Evolutionary conservation across 2,797 vertebrate genomes (phyloP).

Genomic region (Melanogrammus aeglefinus): DNA sequence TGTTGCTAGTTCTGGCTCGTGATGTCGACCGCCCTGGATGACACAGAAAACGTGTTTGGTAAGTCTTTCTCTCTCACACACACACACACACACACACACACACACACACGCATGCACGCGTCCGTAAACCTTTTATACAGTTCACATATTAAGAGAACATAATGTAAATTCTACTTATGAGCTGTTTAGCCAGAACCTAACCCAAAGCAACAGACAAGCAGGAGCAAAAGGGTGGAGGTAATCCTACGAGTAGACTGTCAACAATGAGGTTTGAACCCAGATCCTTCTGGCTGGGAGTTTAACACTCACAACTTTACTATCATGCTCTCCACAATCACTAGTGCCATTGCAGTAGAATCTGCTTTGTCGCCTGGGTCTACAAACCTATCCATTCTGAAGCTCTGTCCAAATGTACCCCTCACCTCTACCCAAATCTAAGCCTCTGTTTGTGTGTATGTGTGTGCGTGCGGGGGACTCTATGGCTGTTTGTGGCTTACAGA

Average conservation of each 20-base stretch:
- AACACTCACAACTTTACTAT: background rate
- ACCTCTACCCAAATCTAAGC: background rate
- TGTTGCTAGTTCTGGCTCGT: slow-evolving; percentile 38
- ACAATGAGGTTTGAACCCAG: background rate
- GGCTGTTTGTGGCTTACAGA: slow-evolving; percentile 8
- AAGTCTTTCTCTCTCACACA: slow-evolving; percentile 33
- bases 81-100: background rate
- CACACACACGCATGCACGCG: background rate
- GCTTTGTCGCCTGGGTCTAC: too few species aligned
- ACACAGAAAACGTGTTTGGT: slow-evolving; percentile 68
- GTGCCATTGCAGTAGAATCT: background rate
- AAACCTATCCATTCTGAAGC: background rate
- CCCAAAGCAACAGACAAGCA: too few species aligned
- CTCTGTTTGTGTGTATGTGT: slow-evolving; percentile 8
- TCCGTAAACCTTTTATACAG: background rate
- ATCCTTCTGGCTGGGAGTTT: background rate
- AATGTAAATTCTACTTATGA: background rate
- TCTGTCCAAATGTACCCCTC: slow-evolving; percentile 12
- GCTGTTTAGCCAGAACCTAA: background rate
- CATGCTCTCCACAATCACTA: background rate
- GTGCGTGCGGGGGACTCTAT: slow-evolving; percentile 7
- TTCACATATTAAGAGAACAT: background rate
- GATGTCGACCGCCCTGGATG: slow-evolving; percentile 57
- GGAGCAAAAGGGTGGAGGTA: background rate
- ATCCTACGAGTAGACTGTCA: background rate